Conservation (phyloP, 2,113 vertebrate species). For the Corythaixoides concolor region DNA sequence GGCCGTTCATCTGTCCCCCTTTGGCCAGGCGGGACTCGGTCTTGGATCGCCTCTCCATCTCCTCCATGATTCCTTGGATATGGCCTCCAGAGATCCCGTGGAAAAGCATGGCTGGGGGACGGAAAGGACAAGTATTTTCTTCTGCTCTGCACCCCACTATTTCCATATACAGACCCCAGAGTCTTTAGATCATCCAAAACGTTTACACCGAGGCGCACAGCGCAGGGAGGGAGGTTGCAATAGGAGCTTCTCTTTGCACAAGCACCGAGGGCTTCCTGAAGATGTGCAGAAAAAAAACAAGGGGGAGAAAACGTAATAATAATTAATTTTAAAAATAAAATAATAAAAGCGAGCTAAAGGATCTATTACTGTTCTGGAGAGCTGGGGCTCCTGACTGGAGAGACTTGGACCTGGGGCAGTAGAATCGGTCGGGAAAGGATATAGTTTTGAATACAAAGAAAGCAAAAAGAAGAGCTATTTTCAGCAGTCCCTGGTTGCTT, state of each 20-base stretch:
- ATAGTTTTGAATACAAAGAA: slow-evolving; percentile 74
- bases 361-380: slow-evolving; percentile 48
- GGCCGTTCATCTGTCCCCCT: slow-evolving; percentile 94
- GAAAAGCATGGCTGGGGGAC: slow-evolving; percentile 99
- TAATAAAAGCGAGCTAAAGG: slow-evolving; percentile 47
- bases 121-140: slow-evolving; percentile 96
- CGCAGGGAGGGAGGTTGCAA: slow-evolving; percentile 33
- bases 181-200: slow-evolving; percentile 85
- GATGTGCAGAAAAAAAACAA: slow-evolving; percentile 71
- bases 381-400: slow-evolving; percentile 59
- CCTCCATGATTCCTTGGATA: slow-evolving; percentile 99
- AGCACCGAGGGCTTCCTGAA: slow-evolving; percentile 60
- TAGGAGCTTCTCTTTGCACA: slow-evolving; percentile 47
- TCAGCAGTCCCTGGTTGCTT: slow-evolving; percentile 80
- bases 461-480: slow-evolving; percentile 73
- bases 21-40: slow-evolving; percentile 93
- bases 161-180: slow-evolving; percentile 94
- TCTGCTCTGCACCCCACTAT: slow-evolving; percentile 97
- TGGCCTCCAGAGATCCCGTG: slow-evolving; percentile 99
- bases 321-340: slow-evolving; percentile 49
- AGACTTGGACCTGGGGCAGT: slow-evolving; percentile 31
- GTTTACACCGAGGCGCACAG: slow-evolving; percentile 63
- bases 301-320: slow-evolving; percentile 49
- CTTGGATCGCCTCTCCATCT: slow-evolving; percentile 98
- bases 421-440: slow-evolving; percentile 60